Percentiles rank a stretch among this genome's conserved stretches.
Conservation (phyloP, 2,888 invertebrate genomes). For the Iphiclides podalirius region DNA sequence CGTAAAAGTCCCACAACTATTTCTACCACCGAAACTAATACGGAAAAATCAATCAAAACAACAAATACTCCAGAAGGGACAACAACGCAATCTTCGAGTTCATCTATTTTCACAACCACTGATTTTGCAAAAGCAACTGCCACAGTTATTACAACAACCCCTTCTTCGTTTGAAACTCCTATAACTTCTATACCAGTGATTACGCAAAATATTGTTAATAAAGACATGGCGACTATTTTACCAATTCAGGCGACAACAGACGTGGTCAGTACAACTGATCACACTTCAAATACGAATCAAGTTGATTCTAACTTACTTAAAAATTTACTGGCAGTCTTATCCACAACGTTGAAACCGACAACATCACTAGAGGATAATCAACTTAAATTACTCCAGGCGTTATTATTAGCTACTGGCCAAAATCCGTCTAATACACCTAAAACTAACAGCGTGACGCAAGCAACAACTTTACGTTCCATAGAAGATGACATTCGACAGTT, state of each 20-base stretch:
- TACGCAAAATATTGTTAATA: not conserved
- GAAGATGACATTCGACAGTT: conserved; percentile 70
- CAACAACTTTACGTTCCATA: conserved; percentile 58
- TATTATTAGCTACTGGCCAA: conserved; percentile 50
- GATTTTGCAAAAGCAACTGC: conserved; percentile 29
- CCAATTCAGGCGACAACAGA: conserved; percentile 29
- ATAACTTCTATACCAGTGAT: conserved; percentile 25
- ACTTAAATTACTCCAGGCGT: conserved; percentile 54
- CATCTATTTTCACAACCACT: conserved; percentile 31
- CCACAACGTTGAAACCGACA: conserved; percentile 29
- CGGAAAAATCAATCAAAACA: not conserved
- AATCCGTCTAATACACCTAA: conserved; percentile 37
- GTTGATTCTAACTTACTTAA: conserved; percentile 12
- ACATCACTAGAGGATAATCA: conserved; percentile 37
- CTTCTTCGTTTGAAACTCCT: not conserved
- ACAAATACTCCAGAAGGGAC: conserved; percentile 9
- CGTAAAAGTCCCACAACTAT: conserved; percentile 16
- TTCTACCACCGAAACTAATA: not conserved
- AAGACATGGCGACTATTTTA: conserved; percentile 2
- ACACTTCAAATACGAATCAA: conserved; percentile 1
- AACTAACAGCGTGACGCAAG: conserved; percentile 37
- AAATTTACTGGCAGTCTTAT: conserved; percentile 31
- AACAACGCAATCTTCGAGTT: conserved; percentile 29
- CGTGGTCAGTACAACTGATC: not conserved
- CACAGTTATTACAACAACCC: not conserved